Base-by-base conservation (phyloP, 2,888 invertebrate genomes). In the Proisotoma minuta region DNA sequence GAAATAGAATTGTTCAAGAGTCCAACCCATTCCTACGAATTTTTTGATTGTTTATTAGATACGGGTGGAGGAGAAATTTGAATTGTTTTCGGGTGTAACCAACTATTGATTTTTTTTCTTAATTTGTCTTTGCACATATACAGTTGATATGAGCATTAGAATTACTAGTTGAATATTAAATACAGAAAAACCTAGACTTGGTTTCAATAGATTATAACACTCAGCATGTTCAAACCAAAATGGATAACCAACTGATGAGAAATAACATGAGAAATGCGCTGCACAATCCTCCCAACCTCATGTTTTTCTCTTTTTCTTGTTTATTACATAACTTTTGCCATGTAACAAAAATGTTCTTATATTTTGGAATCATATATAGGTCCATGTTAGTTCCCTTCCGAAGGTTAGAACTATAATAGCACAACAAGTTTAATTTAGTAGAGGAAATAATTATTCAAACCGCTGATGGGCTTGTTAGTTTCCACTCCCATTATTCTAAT, bases 161-260 rank as follows among this genome's bases (percentile, higher is more conserved):
- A n/a, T n/a, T n/a, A n/a, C n/a, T n/a, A n/a, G n/a, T n/a, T n/a
- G n/a, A n/a, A n/a, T n/a, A n/a, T n/a, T n/a, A n/a, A n/a, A n/a
- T n/a, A n/a, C n/a, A n/a, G n/a, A n/a, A n/a, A n/a, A n/a, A n/a
- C n/a, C n/a, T n/a, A n/a, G n/a, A n/a, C n/a, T n/a, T n/a, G n/a
- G n/a, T n/a, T n/a, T n/a, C n/a, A n/a, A n/a, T n/a, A n/a, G n/a
- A 52, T 26, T 23, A 22, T 5, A 22, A 10, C 22, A n/a, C 52
- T 54, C 54, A 54, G 54, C 54, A 54, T 54, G 54, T 5, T 22
- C 3, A 34, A 39, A 54, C 54, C 54, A 54, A 54, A 54, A 54
- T 3, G 39, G 39, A 20, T 54, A 18, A 18, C 34, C 8, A 28
- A 54, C 20, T 51, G 51, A 51, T 51, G 51, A 51, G 51, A 51